These are phyloP conservation scores for Apostichopus parvimensis DNA, from an alignment of 35 echinoderm and acorn worm species.

Conservation along the genomic window DNA sequence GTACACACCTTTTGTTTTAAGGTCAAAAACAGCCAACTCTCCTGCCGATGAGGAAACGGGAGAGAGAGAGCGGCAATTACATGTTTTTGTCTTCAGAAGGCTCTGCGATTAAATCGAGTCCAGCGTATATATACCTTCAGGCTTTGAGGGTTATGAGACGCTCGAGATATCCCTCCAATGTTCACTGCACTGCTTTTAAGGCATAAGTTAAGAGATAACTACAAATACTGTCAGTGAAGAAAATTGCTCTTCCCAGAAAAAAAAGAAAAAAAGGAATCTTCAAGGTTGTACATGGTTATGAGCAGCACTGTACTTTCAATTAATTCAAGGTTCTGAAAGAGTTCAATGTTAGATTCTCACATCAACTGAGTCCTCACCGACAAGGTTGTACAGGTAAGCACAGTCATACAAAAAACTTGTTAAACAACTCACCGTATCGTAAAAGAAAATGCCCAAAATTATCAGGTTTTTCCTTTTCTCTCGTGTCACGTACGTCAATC, in stretches of 20 bases:
- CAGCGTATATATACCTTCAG: constrained; percentile 14
- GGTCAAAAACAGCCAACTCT: constrained; percentile 10
- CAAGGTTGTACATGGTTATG: not conserved
- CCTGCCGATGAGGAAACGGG: not conserved
- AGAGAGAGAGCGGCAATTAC: constrained; percentile 17
- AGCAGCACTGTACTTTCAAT: not conserved
- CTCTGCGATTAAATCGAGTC: constrained; percentile 19
- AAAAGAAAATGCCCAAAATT: no score
- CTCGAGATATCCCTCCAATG: not conserved
- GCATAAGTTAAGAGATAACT: not conserved
- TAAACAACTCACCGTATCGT: no score
- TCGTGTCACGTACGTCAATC: no score
- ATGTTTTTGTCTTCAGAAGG: constrained; percentile 14
- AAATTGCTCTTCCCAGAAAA: not conserved
- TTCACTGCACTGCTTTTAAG: not conserved
- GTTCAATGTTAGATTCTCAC: not conserved
- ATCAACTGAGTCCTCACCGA: not conserved
- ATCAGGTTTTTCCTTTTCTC: no score
- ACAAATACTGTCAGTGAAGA: not conserved
- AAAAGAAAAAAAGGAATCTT: not conserved
- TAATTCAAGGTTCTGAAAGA: not conserved
- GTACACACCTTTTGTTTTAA: constrained; percentile 44
- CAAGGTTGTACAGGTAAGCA: no score
- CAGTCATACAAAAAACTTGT: no score
- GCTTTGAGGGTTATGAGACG: constrained; percentile 10